These are phyloP conservation scores for Netelia virgata DNA, from an alignment of 2,888 invertebrate genomes.

Conservation along the genomic window DNA sequence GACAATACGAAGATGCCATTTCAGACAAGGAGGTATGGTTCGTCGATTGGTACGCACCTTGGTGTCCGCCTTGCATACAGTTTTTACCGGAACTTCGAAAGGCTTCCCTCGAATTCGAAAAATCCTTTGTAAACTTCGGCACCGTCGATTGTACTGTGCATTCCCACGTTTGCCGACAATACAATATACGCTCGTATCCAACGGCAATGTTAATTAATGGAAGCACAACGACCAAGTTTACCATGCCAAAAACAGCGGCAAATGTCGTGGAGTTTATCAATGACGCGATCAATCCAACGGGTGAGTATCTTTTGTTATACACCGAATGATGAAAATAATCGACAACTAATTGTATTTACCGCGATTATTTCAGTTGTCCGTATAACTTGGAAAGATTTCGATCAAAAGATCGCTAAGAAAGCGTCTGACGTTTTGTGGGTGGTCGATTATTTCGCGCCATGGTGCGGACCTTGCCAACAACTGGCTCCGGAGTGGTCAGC, in stretches of 20 bases:
- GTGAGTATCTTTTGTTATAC: slow-evolving; percentile 77
- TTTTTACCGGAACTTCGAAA: slow-evolving; percentile 89
- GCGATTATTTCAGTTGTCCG: slow-evolving; percentile 85
- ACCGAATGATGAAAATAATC: not conserved
- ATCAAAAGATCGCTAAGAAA: slow-evolving; percentile 86
- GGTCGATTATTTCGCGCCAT: slow-evolving; percentile 91
- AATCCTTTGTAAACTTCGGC: slow-evolving; percentile 86
- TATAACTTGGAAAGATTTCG: slow-evolving; percentile 87
- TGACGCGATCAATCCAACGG: slow-evolving; percentile 86
- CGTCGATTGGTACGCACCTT: slow-evolving; percentile 92
- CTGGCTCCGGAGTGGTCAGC: slow-evolving; percentile 89
- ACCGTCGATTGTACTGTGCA: slow-evolving; percentile 90
- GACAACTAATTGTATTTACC: not conserved
- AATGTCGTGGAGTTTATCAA: slow-evolving; percentile 89
- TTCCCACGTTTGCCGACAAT: slow-evolving; percentile 86
- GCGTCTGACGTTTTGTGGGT: slow-evolving; percentile 87
- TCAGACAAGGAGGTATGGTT: slow-evolving; percentile 86
- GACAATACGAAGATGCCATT: slow-evolving; percentile 61
- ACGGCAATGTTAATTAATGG: slow-evolving; percentile 89
- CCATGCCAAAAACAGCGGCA: slow-evolving; percentile 87
- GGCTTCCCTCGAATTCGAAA: slow-evolving; percentile 86
- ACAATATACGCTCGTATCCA: slow-evolving; percentile 89
- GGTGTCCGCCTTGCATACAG: slow-evolving; percentile 92
- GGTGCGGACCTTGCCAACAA: slow-evolving; percentile 91
- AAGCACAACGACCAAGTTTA: slow-evolving; percentile 86